phyloP scores from a whole-genome alignment of 2,888 invertebrate species.

The Morpho deidamia region DNA sequence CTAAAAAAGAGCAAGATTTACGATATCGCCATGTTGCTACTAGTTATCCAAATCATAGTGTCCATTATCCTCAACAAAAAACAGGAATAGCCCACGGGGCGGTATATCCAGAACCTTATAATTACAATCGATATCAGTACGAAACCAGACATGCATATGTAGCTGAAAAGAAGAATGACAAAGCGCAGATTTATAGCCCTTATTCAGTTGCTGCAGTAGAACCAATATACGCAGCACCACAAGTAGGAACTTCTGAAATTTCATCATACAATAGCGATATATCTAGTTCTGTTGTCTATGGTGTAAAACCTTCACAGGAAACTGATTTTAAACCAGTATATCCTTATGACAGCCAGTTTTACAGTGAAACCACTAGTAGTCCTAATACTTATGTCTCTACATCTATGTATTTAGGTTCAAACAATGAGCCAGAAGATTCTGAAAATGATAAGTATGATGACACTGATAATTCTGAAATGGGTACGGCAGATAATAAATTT shows the following conservation, averaged over 20 bases:
- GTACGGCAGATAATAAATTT: slow-evolving; percentile 71
- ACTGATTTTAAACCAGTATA: slow-evolving; percentile 70
- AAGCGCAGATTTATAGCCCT: slow-evolving; percentile 48
- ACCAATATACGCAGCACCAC: slow-evolving; percentile 65
- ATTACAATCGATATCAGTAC: slow-evolving; percentile 55
- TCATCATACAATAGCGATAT: slow-evolving; percentile 57
- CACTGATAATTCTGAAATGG: slow-evolving; percentile 37
- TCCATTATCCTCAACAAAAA: slow-evolving; percentile 68
- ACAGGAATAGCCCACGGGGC: slow-evolving; percentile 70
- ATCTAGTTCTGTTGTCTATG: slow-evolving; percentile 62
- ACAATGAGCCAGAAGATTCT: slow-evolving; percentile 53
- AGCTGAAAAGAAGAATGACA: slow-evolving; percentile 61
- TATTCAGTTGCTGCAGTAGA: slow-evolving; percentile 52
- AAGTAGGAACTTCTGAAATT: slow-evolving; percentile 51
- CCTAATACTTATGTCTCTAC: slow-evolving; percentile 64
- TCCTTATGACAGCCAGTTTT: slow-evolving; percentile 64
- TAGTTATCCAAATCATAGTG: slow-evolving; percentile 58
- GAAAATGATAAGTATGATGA: slow-evolving; percentile 53
- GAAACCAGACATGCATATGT: slow-evolving; percentile 65
- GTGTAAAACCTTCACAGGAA: slow-evolving; percentile 61
- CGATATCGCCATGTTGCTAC: slow-evolving; percentile 64
- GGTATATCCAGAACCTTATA: slow-evolving; percentile 57
- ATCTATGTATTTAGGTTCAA: slow-evolving; percentile 68
- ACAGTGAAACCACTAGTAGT: slow-evolving; percentile 57
- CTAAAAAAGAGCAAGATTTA: slow-evolving; percentile 66